Conservation (phyloP, 2,113 vertebrate genomes). For the Phalacrocorax brasilianus region DNA sequence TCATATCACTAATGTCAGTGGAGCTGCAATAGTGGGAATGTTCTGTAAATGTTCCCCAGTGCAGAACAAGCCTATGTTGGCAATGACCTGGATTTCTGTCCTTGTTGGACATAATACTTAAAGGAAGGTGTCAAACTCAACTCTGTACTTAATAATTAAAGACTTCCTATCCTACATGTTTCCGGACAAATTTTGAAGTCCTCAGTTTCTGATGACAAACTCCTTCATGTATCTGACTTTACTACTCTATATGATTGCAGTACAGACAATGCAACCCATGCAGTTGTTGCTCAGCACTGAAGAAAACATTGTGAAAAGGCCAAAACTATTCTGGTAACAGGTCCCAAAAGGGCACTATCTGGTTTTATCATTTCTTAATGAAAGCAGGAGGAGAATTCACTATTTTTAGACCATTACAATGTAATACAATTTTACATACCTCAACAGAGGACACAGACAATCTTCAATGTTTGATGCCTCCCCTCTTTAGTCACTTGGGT, state of each 20-base stretch:
- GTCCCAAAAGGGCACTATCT: neutral
- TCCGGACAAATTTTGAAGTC: neutral
- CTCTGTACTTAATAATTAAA: neutral
- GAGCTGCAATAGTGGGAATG: slow-evolving; percentile 18
- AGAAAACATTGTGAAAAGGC: neutral
- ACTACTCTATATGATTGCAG: neutral
- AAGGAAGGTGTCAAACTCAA: neutral
- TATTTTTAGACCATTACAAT: neutral
- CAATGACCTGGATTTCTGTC: slow-evolving; percentile 15
- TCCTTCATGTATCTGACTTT: neutral
- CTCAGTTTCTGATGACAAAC: neutral
- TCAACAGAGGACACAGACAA: neutral
- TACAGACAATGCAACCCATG: neutral
- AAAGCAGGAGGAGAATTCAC: neutral
- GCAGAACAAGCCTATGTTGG: neutral
- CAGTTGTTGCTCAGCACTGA: neutral
- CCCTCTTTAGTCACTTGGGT: neutral
- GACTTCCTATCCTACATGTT: neutral
- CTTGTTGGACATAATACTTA: neutral
- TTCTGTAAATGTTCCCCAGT: slow-evolving; percentile 15
- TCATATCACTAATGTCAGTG: slow-evolving; percentile 6
- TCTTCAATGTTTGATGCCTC: neutral
- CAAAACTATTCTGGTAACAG: neutral
- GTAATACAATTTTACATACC: neutral
- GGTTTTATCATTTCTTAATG: neutral